phyloP scores from a whole-genome alignment of 2,113 vertebrate species.

The Gymnobelideus leadbeateri region DNA sequence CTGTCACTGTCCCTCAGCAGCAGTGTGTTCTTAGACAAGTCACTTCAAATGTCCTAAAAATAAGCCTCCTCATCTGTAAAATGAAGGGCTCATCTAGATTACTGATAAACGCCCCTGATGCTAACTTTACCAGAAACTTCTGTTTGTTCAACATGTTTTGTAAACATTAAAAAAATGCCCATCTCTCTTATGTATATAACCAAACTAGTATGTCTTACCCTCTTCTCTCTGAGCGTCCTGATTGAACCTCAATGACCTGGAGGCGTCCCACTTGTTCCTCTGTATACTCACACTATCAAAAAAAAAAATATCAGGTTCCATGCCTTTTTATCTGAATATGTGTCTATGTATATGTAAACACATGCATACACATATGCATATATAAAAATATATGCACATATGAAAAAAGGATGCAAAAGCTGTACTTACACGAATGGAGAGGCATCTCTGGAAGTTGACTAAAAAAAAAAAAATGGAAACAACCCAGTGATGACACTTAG shows the following conservation, averaged over 20 bases:
- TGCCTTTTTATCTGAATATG: not conserved
- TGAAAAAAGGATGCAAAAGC: slow-evolving; percentile 34
- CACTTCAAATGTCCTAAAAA: not conserved
- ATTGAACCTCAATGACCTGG: slow-evolving; percentile 95
- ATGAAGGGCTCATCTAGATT: not conserved
- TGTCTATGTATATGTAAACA: not conserved
- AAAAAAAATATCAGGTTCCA: slow-evolving; percentile 60
- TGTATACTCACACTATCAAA: slow-evolving; percentile 91
- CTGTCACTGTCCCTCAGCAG: not conserved
- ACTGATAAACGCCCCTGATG: not conserved
- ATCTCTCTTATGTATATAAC: slow-evolving; percentile 50
- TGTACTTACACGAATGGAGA: slow-evolving; percentile 94
- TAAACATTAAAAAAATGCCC: not conserved
- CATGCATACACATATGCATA: not conserved
- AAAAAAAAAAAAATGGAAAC: slow-evolving; percentile 50
- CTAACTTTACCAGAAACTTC: not conserved
- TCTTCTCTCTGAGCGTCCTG: slow-evolving; percentile 98
- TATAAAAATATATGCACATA: not conserved
- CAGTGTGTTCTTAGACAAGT: not conserved
- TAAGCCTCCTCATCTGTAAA: not conserved
- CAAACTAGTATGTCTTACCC: slow-evolving; percentile 83
- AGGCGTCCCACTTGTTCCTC: slow-evolving; percentile 97
- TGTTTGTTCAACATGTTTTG: slow-evolving; percentile 18
- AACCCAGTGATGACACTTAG: slow-evolving; percentile 42
- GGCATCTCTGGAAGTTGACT: slow-evolving; percentile 90